phyloP scores from a whole-genome alignment of 2,888 invertebrate genomes.

The Nemurella pictetii region DNA sequence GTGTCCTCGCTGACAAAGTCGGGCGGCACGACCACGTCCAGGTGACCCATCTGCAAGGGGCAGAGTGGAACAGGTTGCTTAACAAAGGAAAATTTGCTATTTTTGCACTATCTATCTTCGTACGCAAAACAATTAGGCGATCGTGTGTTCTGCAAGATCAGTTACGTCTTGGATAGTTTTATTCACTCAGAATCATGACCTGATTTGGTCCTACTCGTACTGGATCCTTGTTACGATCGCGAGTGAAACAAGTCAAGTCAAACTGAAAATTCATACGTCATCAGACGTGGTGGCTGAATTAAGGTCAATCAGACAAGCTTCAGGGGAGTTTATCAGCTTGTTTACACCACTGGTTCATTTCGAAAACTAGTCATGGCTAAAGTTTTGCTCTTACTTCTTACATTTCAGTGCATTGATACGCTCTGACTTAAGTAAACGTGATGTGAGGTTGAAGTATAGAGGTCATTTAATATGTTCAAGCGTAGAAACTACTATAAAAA shows the following conservation, averaged over 20 bases:
- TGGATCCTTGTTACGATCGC: neutral
- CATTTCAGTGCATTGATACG: neutral
- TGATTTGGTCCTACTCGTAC: neutral
- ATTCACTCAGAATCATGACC: neutral
- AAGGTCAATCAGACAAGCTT: neutral
- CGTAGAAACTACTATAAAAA: neutral
- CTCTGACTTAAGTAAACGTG: neutral
- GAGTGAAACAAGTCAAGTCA: neutral
- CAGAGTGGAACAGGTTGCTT: too few species aligned
- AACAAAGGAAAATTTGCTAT: too few species aligned
- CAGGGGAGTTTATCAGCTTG: neutral
- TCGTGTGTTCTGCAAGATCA: too few species aligned
- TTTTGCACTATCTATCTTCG: too few species aligned
- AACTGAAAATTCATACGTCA: neutral
- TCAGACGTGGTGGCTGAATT: neutral
- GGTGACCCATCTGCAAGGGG: constrained; percentile 59
- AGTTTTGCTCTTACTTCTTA: neutral
- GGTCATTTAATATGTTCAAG: neutral
- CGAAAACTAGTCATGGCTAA: neutral
- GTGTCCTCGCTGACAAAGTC: constrained; percentile 85
- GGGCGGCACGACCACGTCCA: constrained; percentile 89
- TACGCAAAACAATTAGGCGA: too few species aligned
- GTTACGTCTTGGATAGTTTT: too few species aligned
- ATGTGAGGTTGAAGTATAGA: neutral
- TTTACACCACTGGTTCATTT: neutral